Evolutionary conservation across 2,113 vertebrate species (phyloP).

Genomic region (Xiphophorus couchianus): DNA sequence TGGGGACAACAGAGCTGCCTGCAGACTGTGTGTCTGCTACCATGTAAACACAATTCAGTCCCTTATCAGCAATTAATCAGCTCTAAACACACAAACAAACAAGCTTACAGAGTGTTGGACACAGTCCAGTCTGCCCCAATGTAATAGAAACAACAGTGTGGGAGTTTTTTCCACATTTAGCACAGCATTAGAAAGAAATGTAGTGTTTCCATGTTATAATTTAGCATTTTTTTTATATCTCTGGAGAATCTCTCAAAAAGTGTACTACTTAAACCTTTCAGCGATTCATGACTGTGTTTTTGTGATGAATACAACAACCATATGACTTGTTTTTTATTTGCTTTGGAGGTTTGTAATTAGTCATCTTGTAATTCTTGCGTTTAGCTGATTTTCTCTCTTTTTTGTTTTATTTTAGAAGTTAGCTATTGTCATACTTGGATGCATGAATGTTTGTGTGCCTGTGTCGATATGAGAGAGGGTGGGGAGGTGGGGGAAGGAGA

Average conservation of each 20-base stretch:
- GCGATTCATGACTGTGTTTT: too few relatives aligned
- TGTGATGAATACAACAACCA: too few relatives aligned
- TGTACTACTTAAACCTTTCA: too few relatives aligned
- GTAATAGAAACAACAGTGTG: not conserved
- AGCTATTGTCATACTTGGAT: not conserved
- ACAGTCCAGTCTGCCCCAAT: slow-evolving; percentile 19
- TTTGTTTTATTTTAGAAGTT: not conserved
- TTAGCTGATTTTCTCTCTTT: too few relatives aligned
- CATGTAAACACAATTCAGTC: slow-evolving; percentile 61
- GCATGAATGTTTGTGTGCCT: not conserved
- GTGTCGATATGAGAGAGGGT: not conserved
- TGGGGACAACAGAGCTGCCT: slow-evolving; percentile 51
- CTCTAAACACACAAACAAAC: slow-evolving; percentile 63
- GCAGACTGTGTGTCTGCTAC: slow-evolving; percentile 52
- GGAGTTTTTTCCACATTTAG: not conserved
- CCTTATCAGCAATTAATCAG: slow-evolving; percentile 53
- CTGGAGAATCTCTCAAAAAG: too few relatives aligned
- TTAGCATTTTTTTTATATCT: too few relatives aligned
- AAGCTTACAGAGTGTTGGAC: slow-evolving; percentile 29
- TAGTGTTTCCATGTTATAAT: not conserved
- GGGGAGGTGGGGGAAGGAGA: not conserved
- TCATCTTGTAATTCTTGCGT: not conserved
- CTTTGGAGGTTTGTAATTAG: not conserved
- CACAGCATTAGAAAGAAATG: not conserved
- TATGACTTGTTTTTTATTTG: too few relatives aligned